Conservation (phyloP, 2,888 invertebrate genomes). For the Metopia argyrocephala region DNA sequence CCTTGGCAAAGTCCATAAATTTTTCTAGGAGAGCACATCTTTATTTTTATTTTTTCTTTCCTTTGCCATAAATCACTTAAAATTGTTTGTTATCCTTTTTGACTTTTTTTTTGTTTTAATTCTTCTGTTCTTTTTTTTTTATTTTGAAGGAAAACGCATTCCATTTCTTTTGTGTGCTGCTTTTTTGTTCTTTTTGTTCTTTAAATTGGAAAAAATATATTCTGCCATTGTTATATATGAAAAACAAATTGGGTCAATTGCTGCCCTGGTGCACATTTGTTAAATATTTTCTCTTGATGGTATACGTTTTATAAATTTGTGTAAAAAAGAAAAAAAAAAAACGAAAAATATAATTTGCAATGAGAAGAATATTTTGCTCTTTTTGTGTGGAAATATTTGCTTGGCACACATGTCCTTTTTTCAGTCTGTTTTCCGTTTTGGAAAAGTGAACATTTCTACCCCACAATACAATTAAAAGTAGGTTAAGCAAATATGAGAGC, state of each 20-base stretch:
- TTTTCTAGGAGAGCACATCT: background rate
- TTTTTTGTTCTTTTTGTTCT: background rate
- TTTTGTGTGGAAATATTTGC: constrained; percentile 21
- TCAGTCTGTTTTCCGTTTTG: background rate
- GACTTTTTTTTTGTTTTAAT: background rate
- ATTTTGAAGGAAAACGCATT: background rate
- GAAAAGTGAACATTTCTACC: no score
- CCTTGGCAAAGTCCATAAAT: constrained; percentile 37
- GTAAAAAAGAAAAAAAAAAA: constrained; percentile 25
- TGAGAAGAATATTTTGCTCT: background rate
- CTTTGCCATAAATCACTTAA: constrained; percentile 35
- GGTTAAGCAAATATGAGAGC: background rate
- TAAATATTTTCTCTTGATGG: constrained; percentile 1
- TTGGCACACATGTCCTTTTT: constrained; percentile 16
- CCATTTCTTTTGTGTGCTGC: constrained; percentile 1
- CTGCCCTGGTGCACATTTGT: constrained; percentile 45
- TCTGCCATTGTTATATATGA: background rate
- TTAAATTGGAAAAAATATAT: background rate
- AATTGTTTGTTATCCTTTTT: constrained; percentile 9
- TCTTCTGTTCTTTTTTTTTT: constrained; percentile 7
- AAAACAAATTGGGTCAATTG: constrained; percentile 62
- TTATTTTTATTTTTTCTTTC: background rate
- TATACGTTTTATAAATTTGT: no score
- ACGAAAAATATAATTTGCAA: no score
- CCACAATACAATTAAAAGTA: background rate